phyloP scores from a whole-genome alignment of 2,888 invertebrate genomes.

The Thereva unica region DNA sequence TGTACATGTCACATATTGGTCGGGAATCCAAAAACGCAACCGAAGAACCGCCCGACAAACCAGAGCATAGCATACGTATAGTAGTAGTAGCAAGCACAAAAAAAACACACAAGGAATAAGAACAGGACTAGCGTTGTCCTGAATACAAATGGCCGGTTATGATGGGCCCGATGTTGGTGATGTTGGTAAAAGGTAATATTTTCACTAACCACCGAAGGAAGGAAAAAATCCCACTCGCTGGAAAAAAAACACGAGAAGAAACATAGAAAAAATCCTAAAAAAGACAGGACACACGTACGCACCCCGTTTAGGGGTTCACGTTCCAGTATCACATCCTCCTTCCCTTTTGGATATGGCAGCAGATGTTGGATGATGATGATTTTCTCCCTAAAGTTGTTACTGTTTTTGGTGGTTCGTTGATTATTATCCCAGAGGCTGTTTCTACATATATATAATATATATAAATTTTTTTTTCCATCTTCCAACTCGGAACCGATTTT shows the following conservation, averaged over 20 bases:
- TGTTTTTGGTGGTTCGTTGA: constrained; percentile 27
- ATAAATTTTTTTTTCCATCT: neutral
- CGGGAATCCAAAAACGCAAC: constrained; percentile 24
- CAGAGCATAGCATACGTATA: neutral
- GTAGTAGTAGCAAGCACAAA: constrained; percentile 22
- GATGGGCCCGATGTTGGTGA: constrained; percentile 40
- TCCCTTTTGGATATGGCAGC: constrained; percentile 42
- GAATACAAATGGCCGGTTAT: constrained; percentile 48
- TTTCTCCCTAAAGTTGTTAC: constrained; percentile 36
- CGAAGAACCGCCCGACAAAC: neutral
- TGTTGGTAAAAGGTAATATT: constrained; percentile 32
- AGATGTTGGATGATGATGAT: constrained; percentile 52
- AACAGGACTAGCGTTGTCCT: constrained; percentile 43
- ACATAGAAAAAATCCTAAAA: constrained; percentile 13
- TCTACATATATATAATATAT: neutral
- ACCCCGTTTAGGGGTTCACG: constrained; percentile 32
- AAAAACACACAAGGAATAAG: constrained; percentile 38
- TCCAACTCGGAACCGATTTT: constrained; percentile 2
- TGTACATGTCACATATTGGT: constrained; percentile 36
- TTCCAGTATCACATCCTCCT: constrained; percentile 14
- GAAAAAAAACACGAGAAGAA: constrained; percentile 4
- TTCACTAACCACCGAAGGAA: constrained; percentile 27
- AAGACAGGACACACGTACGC: constrained; percentile 36
- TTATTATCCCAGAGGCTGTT: constrained; percentile 34
- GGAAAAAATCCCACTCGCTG: neutral